phyloP scores from a whole-genome alignment of 2,113 vertebrate genomes.

The Cephalopholis sonnerati region DNA sequence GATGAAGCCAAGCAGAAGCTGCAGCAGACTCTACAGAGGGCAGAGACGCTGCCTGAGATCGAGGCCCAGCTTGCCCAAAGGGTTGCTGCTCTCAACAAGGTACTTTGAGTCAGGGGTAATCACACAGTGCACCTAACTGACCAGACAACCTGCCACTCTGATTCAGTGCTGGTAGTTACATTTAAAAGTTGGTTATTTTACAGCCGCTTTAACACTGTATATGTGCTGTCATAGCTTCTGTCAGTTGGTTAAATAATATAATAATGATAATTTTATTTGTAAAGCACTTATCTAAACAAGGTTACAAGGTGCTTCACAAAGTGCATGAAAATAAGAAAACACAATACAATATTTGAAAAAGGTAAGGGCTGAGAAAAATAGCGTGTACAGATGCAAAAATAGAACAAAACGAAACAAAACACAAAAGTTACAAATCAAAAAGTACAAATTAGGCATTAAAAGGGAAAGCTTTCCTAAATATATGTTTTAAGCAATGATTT shows the following conservation, averaged over 20 bases:
- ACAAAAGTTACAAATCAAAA: too few relatives aligned
- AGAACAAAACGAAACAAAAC: too few relatives aligned
- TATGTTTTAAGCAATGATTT: too few relatives aligned
- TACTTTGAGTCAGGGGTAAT: conserved; percentile 37
- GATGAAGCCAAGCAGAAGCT: conserved; percentile 96
- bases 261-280: too few relatives aligned
- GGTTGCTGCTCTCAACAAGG: conserved; percentile 94
- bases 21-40: conserved; percentile 94
- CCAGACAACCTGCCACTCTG: background rate
- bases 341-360: too few relatives aligned
- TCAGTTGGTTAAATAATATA: background rate
- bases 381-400: too few relatives aligned
- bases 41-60: conserved; percentile 93
- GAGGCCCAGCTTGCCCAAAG: conserved; percentile 94
- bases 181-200: background rate
- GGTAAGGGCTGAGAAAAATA: too few relatives aligned
- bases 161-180: background rate
- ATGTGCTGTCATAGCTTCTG: background rate
- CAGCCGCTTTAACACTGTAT: background rate
- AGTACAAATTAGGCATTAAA: too few relatives aligned
- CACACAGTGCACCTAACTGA: background rate
- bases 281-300: too few relatives aligned
- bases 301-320: too few relatives aligned
- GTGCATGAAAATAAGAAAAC: too few relatives aligned
- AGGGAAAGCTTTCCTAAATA: too few relatives aligned